Evolutionary conservation across 2,797 vertebrate genomes (phyloP).

Genomic region (Leptatherina wallacei): DNA sequence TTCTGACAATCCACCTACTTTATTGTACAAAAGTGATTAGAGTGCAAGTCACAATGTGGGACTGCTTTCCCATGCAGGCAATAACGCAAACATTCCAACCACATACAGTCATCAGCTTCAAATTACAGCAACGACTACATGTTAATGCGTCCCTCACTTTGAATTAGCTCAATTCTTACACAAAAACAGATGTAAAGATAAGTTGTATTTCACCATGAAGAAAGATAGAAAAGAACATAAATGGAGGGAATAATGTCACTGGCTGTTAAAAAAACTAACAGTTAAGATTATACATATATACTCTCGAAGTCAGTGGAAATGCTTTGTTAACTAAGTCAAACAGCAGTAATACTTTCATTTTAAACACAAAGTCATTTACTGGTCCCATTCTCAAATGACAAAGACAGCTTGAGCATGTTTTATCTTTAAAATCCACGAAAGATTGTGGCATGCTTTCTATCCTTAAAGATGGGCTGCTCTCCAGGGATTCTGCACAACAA

Average conservation of each 20-base stretch:
- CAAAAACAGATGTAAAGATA: conserved; percentile 16
- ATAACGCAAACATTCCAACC: conserved; percentile 22
- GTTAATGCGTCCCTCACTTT: conserved; percentile 5
- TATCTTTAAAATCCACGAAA: conserved; percentile 23
- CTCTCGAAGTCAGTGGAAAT: conserved; percentile 8
- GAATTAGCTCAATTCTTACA: conserved; percentile 17
- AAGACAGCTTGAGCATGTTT: conserved; percentile 8
- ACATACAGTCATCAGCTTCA: conserved; percentile 31
- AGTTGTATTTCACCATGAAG: conserved; percentile 24
- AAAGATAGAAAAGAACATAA: conserved; percentile 20
- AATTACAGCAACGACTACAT: conserved; percentile 13
- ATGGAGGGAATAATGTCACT: conserved; percentile 31
- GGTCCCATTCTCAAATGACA: conserved; percentile 5
- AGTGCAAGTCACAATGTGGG: conserved; percentile 40
- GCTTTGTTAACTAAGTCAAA: conserved; percentile 38
- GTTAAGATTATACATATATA: conserved; percentile 2
- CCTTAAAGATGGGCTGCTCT: conserved; percentile 28
- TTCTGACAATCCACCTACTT: conserved; percentile 40
- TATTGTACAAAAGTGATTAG: conserved; percentile 61
- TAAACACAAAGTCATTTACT: conserved; percentile 14
- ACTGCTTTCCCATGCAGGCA: conserved; percentile 28
- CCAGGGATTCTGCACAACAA: conserved; percentile 33
- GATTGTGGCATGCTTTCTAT: conserved; percentile 2
- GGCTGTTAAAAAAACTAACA: not conserved
- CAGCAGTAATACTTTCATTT: conserved; percentile 14